phyloP scores from a whole-genome alignment of 1,140 invertebrate species.

The Pristionchus pacificus region DNA sequence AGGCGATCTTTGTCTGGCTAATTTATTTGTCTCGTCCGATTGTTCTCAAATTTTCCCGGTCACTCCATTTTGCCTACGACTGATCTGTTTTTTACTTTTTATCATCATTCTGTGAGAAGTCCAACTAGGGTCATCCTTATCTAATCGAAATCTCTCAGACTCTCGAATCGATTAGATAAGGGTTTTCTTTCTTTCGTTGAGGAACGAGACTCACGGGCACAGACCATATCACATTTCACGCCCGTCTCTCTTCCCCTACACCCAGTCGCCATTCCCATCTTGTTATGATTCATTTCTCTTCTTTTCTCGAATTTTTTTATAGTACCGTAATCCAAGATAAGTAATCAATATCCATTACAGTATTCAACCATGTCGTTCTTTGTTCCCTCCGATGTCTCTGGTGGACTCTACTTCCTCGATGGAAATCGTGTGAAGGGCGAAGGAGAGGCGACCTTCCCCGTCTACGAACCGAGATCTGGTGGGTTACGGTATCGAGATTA shows the following conservation, averaged over 20 bases:
- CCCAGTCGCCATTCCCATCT: neutral
- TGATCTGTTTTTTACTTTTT: neutral
- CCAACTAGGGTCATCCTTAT: neutral
- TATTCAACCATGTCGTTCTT: slow-evolving; percentile 14
- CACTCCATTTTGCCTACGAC: neutral
- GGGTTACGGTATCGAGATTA: too few species aligned
- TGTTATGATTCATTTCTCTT: neutral
- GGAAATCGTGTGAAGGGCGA: slow-evolving; percentile 38
- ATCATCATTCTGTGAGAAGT: neutral
- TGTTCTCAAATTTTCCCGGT: neutral
- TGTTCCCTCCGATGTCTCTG: slow-evolving; percentile 32
- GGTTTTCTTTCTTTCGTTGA: too few species aligned
- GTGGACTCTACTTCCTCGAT: slow-evolving; percentile 43
- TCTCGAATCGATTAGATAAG: too few species aligned
- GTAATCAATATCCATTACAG: neutral
- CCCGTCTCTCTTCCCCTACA: neutral
- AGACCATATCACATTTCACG: neutral
- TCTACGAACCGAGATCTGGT: slow-evolving; percentile 43
- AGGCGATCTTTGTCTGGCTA: too few species aligned
- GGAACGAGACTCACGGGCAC: too few species aligned
- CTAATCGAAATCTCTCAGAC: too few species aligned
- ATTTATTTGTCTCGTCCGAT: too few species aligned
- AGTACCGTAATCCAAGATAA: neutral
- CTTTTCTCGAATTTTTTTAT: neutral
- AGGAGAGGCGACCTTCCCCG: slow-evolving; percentile 30